Evolutionary conservation across 2,797 vertebrate genomes (phyloP).

Genomic region (Apogon talboti): DNA sequence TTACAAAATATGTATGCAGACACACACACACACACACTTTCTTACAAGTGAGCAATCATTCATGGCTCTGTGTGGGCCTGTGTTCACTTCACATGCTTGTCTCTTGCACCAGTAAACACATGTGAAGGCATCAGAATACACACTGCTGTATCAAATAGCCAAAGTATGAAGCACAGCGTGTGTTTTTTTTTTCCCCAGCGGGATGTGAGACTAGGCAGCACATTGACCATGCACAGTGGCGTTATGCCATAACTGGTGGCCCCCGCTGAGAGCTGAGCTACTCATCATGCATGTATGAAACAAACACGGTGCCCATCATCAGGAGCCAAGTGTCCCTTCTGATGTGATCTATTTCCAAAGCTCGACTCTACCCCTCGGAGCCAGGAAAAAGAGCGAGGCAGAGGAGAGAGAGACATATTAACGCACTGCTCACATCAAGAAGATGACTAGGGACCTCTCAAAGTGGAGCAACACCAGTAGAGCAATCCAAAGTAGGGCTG

Average conservation of each 20-base stretch:
- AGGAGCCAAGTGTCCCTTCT: conserved; percentile 75
- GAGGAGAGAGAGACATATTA: conserved; percentile 50
- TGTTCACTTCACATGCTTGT: conserved; percentile 47
- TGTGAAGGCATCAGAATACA: conserved; percentile 45
- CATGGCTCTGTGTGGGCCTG: conserved; percentile 24
- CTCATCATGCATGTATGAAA: conserved; percentile 79
- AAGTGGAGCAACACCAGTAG: conserved; percentile 81
- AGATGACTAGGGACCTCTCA: conserved; percentile 78
- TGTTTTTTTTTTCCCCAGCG: conserved; percentile 54
- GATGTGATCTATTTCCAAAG: conserved; percentile 82
- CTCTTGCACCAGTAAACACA: conserved; percentile 58
- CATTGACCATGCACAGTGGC: conserved; percentile 59
- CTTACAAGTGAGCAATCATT: conserved; percentile 25
- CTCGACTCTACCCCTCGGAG: conserved; percentile 64
- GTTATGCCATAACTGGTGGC: conserved; percentile 61
- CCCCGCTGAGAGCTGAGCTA: conserved; percentile 64
- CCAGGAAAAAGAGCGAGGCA: conserved; percentile 59
- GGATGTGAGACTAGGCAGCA: conserved; percentile 47
- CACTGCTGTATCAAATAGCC: conserved; percentile 57
- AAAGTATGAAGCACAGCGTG: conserved; percentile 66
- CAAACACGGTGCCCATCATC: conserved; percentile 70
- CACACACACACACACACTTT: background rate
- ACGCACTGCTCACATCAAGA: conserved; percentile 68
- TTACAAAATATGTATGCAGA: background rate
- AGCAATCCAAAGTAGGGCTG: conserved; percentile 81